Evolutionary conservation across 2,888 invertebrate genomes (phyloP), one percentile per base, ranked within the genome.

Genomic region (Mactromeris polynyma): DNA sequence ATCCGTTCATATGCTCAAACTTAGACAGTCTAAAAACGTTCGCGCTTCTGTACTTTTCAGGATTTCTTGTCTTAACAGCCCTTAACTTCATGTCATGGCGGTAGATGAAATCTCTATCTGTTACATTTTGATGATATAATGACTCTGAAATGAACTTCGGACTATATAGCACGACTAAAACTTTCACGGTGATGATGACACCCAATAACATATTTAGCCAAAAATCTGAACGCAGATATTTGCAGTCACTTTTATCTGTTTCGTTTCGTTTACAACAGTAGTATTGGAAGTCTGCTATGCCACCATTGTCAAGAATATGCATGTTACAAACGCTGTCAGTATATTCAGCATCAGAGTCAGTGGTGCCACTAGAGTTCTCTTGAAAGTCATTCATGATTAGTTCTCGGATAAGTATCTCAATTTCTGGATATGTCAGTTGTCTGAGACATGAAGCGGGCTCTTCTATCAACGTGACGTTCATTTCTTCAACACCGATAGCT

Each of bases 371-470:
- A 3, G 79, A 81, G n/a, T 21, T 46, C n/a, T 77, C 42, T 31
- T 89, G 46, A 78, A 94, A 93, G 64, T 94, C 92, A 38, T 91
- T 91, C 81, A 94, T 88, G 14, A 95, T 78, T 19, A 94, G 80
- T 36, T 88, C 81, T 26, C 92, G 80, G 3, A 93, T 80, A 19
- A 77, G 58, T 7, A 86, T 81, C 79, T 88, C 81, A 11, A 85
- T 80, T 21, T 90, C 79, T 3, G 73, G 31, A 1, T 77, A 54
- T 1, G 77, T 64, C 33, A 94, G 78, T 1, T 77, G 64, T 9
- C 86, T 82, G 9, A 95, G 83, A 85, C 96, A 96, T 0, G 94
- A 91, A 0, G 9, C 2, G 0, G 95, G 94, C 2, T 78, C 46
- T 81, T 95, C 94, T 21, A 42, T 58, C 9, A 95, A 69, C 2